A percentile compares a stretch with the other conserved stretches of the same genome.
These are phyloP conservation scores for Cataglyphis cursor DNA, from an alignment of 2,888 invertebrate genomes.

Conservation along the genomic window DNA sequence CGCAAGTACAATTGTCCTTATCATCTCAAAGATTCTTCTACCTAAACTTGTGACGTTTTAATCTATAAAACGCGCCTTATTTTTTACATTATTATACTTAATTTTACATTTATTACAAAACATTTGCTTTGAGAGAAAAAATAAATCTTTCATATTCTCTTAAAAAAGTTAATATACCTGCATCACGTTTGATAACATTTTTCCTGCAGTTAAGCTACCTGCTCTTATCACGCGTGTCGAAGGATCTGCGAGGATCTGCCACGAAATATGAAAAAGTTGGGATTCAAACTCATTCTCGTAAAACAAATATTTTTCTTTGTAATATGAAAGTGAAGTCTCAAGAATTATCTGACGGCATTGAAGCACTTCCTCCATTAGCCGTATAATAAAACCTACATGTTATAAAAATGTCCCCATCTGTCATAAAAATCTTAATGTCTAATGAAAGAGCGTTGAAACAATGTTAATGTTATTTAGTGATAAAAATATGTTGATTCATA, in stretches of 20 bases:
- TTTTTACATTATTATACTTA: too few relatives aligned
- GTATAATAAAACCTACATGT: slow-evolving; percentile 9
- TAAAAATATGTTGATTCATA: slow-evolving; percentile 16
- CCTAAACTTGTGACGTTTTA: neutral
- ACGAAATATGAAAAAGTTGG: slow-evolving; percentile 48
- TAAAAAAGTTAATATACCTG: slow-evolving; percentile 13
- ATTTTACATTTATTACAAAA: slow-evolving; percentile 20
- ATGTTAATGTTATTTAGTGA: neutral
- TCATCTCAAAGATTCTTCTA: neutral
- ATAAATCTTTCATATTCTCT: too few relatives aligned
- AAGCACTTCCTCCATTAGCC: neutral
- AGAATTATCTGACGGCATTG: slow-evolving; percentile 15
- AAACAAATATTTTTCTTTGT: slow-evolving; percentile 39
- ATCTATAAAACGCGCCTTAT: neutral
- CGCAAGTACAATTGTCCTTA: slow-evolving; percentile 9
- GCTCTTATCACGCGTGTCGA: slow-evolving; percentile 25
- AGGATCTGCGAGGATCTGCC: slow-evolving; percentile 27
- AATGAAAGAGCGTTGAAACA: slow-evolving; percentile 5
- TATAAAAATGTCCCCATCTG: neutral
- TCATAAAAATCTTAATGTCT: slow-evolving; percentile 6
- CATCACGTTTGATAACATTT: slow-evolving; percentile 3
- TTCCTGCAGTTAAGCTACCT: neutral
- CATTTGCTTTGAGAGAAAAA: neutral
- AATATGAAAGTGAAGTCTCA: slow-evolving; percentile 51
- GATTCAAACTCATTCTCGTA: slow-evolving; percentile 5